Percentiles rank a stretch among this genome's conserved stretches.
Conservation (phyloP, 2,888 invertebrate genomes). For the Tricholauxania praeusta region DNA sequence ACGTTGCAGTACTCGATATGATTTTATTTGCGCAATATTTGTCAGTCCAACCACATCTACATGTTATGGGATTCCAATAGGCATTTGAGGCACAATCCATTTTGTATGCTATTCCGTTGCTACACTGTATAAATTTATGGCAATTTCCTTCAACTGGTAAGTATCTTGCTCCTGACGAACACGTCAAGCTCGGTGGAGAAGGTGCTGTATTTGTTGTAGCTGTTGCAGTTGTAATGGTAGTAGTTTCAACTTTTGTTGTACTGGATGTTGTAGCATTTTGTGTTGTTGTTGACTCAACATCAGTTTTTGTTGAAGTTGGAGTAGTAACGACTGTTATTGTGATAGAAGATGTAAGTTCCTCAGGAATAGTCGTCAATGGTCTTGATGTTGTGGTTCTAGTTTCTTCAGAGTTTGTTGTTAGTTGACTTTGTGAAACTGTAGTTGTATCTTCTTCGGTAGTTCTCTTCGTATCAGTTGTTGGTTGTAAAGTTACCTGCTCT, state of each 20-base stretch:
- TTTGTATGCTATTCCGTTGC: slow-evolving; percentile 48
- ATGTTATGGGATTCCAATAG: no score
- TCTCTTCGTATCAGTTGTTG: no score
- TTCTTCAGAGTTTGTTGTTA: no score
- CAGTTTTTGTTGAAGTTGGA: no score
- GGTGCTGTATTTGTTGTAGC: not conserved
- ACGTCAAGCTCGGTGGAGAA: not conserved
- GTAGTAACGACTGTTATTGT: not conserved
- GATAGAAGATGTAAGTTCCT: not conserved
- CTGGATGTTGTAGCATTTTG: not conserved
- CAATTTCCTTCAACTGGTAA: slow-evolving; percentile 58
- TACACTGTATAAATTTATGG: slow-evolving; percentile 58
- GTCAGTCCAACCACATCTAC: slow-evolving; percentile 39
- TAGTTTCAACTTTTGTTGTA: not conserved
- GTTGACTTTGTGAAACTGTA: no score
- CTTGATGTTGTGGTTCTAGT: no score
- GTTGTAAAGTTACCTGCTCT: no score
- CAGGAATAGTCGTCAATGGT: no score
- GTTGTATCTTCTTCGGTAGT: no score
- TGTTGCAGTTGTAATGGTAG: not conserved
- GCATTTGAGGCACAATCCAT: not conserved
- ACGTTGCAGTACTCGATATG: no score
- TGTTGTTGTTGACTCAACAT: not conserved
- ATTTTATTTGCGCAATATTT: no score
- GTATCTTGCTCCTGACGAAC: slow-evolving; percentile 50